phyloP scores from a whole-genome alignment of 2,888 invertebrate species.

The Hydrotaea cyrtoneurina region DNA sequence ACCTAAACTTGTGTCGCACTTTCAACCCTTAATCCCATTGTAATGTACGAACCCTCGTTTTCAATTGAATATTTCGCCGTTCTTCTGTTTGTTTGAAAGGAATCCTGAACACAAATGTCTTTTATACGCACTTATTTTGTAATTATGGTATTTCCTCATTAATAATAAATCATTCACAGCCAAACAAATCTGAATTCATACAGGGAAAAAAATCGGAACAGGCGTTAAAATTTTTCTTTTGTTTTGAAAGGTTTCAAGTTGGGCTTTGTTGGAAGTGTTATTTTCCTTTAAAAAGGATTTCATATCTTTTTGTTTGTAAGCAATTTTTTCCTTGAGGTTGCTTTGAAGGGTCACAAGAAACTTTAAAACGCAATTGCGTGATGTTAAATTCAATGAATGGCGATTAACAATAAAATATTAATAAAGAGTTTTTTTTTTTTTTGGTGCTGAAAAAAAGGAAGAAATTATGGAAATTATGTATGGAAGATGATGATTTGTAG shows the following conservation, averaged over 20 bases:
- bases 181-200: neutral
- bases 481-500: neutral
- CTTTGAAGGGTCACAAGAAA: neutral
- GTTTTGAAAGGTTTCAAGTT: neutral
- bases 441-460: neutral
- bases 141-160: slow-evolving; percentile 57
- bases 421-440: neutral
- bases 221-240: slow-evolving; percentile 54
- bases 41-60: neutral
- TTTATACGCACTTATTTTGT: slow-evolving; percentile 50
- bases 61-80: slow-evolving; percentile 29
- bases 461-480: neutral
- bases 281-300: neutral
- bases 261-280: neutral
- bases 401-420: neutral
- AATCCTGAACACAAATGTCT: slow-evolving; percentile 39
- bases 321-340: slow-evolving; percentile 6
- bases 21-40: slow-evolving; percentile 27
- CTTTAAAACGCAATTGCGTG: slow-evolving; percentile 40
- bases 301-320: neutral
- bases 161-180: slow-evolving; percentile 50
- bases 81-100: neutral
- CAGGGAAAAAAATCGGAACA: neutral
- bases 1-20: neutral
- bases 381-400: slow-evolving; percentile 29